These are phyloP conservation scores for Phlogophora meticulosa DNA, from an alignment of 2,888 invertebrate genomes.

Conservation along the genomic window DNA sequence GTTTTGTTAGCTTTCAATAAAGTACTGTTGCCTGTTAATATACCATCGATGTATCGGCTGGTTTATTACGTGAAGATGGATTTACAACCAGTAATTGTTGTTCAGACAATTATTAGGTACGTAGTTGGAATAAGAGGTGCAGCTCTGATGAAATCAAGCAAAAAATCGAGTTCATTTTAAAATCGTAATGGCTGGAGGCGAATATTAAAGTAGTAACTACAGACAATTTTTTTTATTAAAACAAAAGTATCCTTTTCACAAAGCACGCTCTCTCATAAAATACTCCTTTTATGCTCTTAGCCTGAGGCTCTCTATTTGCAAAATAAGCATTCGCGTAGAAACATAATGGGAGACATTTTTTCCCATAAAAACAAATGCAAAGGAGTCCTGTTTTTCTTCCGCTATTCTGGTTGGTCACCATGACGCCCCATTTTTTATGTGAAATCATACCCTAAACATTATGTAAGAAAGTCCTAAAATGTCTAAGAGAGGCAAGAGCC, in stretches of 20 bases:
- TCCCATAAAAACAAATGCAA: constrained; percentile 34
- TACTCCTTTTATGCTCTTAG: constrained; percentile 5
- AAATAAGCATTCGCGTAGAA: constrained; percentile 30
- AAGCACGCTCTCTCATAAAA: constrained; percentile 16
- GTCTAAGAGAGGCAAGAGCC: constrained; percentile 41
- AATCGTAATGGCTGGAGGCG: neutral
- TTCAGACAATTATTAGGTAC: neutral
- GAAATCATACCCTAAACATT: constrained; percentile 56
- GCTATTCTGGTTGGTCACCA: constrained; percentile 33
- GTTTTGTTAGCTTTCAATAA: constrained; percentile 71
- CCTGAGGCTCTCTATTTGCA: constrained; percentile 5
- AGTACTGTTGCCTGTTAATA: constrained; percentile 32
- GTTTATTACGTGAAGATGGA: constrained; percentile 24
- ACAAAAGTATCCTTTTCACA: neutral
- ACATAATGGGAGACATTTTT: constrained; percentile 27
- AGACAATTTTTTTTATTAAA: constrained; percentile 1
- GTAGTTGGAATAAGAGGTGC: too few species aligned
- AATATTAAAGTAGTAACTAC: neutral
- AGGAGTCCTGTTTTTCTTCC: constrained; percentile 37
- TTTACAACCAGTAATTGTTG: constrained; percentile 10
- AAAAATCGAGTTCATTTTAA: neutral
- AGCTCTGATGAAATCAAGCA: neutral
- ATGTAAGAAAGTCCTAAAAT: constrained; percentile 53
- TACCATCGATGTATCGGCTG: constrained; percentile 8
- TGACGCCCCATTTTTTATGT: constrained; percentile 50